phyloP scores from a whole-genome alignment of 2,797 vertebrate genomes.

The Telmatherina bonti region DNA sequence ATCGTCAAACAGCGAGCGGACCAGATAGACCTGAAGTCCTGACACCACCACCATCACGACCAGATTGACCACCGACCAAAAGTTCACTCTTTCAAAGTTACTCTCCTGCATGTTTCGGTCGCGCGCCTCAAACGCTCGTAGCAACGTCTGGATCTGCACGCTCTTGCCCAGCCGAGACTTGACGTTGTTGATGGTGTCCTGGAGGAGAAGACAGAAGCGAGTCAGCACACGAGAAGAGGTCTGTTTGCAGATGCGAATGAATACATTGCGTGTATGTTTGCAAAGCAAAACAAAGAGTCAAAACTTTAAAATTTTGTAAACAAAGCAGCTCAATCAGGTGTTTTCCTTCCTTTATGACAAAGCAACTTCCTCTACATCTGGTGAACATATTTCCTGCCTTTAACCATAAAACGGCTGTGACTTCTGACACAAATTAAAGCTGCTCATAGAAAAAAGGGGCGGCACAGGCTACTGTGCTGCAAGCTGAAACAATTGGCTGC shows the following conservation, averaged over 20 bases:
- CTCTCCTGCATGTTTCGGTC: conserved; percentile 98
- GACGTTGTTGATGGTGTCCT: conserved; percentile 97
- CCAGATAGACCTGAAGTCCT: conserved; percentile 91
- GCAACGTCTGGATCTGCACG: conserved; percentile 92
- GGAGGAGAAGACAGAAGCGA: conserved; percentile 2
- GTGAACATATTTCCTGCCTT: conserved; percentile 49
- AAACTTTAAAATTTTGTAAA: neutral
- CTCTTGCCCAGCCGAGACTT: conserved; percentile 95
- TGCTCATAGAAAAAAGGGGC: conserved; percentile 5
- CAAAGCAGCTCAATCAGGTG: conserved; percentile 13
- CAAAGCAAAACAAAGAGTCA: neutral
- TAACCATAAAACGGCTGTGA: conserved; percentile 27
- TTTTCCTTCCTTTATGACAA: conserved; percentile 22
- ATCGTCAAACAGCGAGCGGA: conserved; percentile 96
- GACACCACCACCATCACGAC: conserved; percentile 91
- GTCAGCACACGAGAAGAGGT: neutral
- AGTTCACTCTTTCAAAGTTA: conserved; percentile 94
- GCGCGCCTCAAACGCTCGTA: conserved; percentile 95
- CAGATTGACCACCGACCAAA: conserved; percentile 93
- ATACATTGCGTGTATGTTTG: neutral
- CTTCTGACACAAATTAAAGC: conserved; percentile 53
- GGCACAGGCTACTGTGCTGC: conserved; percentile 24
- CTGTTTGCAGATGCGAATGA: neutral
- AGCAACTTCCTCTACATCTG: conserved; percentile 69
- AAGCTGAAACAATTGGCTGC: conserved; percentile 51